Base-by-base conservation (phyloP, 2,888 invertebrate species). In the Copidosoma aretas region DNA sequence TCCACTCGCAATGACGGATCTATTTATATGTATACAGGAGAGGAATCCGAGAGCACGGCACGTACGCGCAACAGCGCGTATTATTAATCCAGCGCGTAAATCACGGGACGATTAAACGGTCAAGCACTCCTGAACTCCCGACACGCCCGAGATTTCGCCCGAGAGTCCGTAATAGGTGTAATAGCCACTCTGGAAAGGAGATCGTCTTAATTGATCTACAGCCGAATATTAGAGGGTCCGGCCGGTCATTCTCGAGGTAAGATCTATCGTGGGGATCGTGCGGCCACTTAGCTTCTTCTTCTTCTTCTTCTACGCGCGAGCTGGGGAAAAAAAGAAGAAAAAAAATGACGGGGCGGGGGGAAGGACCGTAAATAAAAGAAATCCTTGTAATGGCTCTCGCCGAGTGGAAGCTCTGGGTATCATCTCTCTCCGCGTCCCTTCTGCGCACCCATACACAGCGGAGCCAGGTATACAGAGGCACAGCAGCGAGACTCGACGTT, bases 371-470 rank as follows among this genome's bases (percentile, higher is more conserved):
- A 83, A 82, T 83, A 83, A 82, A 81, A 82, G 81, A 82, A 81
- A 82, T 82, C 81, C 82, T 81, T 76, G 81, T 82, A 81, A 82
- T 82, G 79, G 79, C 79, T 81, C 80, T 82, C 78, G 78, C 73
- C 78, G 77, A 77, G 64, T 49, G 21, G 79, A 76, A 76, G 76
- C 76, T 65, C 64, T 71, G 64, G 71, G 64, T 68, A 75, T 74
- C 70, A 73, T 68, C 60, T 70, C 66, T 46, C 65, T 56, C 21
- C 68, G 49, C 49, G 25, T 21, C 10, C 21, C 53, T 41, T 54
- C 41, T 41, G 59, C 32, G 43, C 19, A 10, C 10, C 19, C 49
- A 49, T 49, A 39, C 19, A 32, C 8, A 32, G 32, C n/a, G n/a
- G n/a, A n/a, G n/a, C 4, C 8, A 32, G 3, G 32, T 32, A 32